Evolutionary conservation across 2,797 vertebrate genomes (phyloP).

Genomic region (Borostomias antarcticus): DNA sequence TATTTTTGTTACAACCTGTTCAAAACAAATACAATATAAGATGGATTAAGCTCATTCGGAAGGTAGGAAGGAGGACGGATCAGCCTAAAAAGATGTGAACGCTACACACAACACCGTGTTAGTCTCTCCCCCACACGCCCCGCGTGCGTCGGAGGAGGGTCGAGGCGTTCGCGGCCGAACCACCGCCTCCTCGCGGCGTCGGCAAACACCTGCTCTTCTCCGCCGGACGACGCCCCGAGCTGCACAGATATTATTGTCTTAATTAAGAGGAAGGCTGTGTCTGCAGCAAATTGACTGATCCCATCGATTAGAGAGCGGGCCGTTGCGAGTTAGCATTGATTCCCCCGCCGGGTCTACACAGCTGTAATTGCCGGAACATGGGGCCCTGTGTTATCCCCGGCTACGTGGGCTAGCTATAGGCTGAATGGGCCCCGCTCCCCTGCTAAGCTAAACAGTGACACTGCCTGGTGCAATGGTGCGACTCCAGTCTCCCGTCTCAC

Average conservation of each 20-base stretch:
- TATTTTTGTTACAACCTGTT: too few species aligned
- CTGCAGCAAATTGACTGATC: conserved; percentile 87
- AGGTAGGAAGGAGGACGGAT: too few species aligned
- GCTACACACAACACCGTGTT: too few species aligned
- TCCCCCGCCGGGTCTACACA: conserved; percentile 87
- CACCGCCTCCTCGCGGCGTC: conserved; percentile 65
- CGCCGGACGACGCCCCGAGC: conserved; percentile 70
- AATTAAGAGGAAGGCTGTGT: conserved; percentile 91
- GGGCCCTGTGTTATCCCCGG: conserved; percentile 64
- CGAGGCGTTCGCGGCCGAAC: neutral
- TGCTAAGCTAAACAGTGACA: conserved; percentile 39
- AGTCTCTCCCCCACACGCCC: too few species aligned
- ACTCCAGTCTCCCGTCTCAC: too few species aligned
- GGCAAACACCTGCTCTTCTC: conserved; percentile 79
- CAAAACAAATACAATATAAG: too few species aligned
- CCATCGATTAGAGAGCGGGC: conserved; percentile 87
- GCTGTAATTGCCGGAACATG: conserved; percentile 90
- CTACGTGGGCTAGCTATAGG: neutral
- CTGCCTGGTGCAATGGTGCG: conserved; percentile 81
- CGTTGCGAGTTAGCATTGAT: conserved; percentile 88
- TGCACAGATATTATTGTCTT: conserved; percentile 87
- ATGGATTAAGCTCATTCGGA: too few species aligned
- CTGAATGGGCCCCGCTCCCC: conserved; percentile 15
- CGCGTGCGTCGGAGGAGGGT: too few species aligned
- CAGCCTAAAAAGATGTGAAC: neutral